Base-by-base conservation (phyloP, 2,888 invertebrate genomes). In the Lycophotia porphyrea region DNA sequence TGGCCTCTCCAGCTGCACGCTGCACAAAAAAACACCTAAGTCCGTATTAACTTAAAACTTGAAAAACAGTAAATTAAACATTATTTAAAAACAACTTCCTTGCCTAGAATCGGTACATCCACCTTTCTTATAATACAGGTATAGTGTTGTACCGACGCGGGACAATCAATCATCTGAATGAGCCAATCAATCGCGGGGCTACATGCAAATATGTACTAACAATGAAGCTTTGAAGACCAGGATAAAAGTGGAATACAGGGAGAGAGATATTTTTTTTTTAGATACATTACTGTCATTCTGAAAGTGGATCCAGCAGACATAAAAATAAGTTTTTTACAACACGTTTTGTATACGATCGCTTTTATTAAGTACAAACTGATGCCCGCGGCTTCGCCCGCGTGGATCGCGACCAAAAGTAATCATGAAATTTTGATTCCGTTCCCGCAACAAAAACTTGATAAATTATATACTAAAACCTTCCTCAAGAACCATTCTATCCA, bases 81-180 rank as follows among this genome's bases (percentile, higher is more conserved):
- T 58, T 15, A 13, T 11, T 21, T 18, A 9, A 39, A 34, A 65
- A 21, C 2, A 52, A 77, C 39, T 60, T 66, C 34, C n/a, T 63
- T 31, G 4, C 70, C 64, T n/a, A 70, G 61, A 76, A 84, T 71
- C 21, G 73, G 74, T 63, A 9, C 74, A 70, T 52, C 64, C 63
- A 83, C 87, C 84, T 73, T 82, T 42, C 61, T 52, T 68, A 68
- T 49, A 64, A 63, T 66, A 82, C 84, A 75, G 68, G 77, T 71
- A 84, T 80, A 87, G 85, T 85, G 88, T 82, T 82, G 86, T 85
- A 58, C 80, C 74, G 75, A 21, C 81, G 65, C 79, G 49, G 82
- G 78, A 82, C 86, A 70, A 91, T 91, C 91, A 88, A 91, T 91
- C 91, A 91, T 86, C 79, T 71, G 80, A 88, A 90, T 87, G 89